These are phyloP conservation scores for Oscheius sp. DNA, from an alignment of 2,888 invertebrate species.

Conservation along the genomic window DNA sequence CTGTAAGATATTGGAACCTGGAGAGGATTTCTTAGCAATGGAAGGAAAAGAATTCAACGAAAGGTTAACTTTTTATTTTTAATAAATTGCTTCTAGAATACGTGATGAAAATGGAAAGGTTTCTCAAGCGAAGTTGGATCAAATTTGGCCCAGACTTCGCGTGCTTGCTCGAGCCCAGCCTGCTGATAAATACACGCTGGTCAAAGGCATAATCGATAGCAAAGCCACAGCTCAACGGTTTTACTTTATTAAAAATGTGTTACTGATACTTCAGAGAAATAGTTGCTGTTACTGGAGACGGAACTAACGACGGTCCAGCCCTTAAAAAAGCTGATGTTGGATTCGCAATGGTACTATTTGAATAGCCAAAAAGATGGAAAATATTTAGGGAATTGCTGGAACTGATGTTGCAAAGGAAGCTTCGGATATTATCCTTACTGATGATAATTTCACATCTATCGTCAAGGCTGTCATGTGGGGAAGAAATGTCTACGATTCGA, in stretches of 20 bases:
- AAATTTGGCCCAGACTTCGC: conserved; percentile 73
- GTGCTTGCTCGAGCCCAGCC: conserved; percentile 76
- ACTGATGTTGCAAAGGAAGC: conserved; percentile 99
- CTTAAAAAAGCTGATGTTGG: conserved; percentile 75
- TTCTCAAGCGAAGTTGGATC: conserved; percentile 66
- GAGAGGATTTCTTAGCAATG: conserved; percentile 92
- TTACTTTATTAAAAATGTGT: no score
- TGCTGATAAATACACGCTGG: conserved; percentile 74
- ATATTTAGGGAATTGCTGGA: conserved; percentile 98
- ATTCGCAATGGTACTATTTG: conserved; percentile 76
- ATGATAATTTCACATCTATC: conserved; percentile 74
- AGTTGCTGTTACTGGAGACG: conserved; percentile 75
- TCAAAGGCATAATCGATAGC: conserved; percentile 74
- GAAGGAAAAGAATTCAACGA: conserved; percentile 98
- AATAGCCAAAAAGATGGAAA: no score
- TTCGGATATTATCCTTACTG: conserved; percentile 77
- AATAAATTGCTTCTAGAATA: conserved; percentile 46
- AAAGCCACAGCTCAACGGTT: conserved; percentile 68
- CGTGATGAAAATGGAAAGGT: conserved; percentile 65
- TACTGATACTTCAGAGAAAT: conserved; percentile 70
- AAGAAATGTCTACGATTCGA: conserved; percentile 75
- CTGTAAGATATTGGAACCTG: conserved; percentile 92
- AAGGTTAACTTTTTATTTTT: conserved; percentile 71
- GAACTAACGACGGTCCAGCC: conserved; percentile 75
- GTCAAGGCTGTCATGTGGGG: conserved; percentile 76